These are phyloP conservation scores for Pangasius mekongensis DNA, from an alignment of 2,797 vertebrate species.

Conservation along the genomic window DNA sequence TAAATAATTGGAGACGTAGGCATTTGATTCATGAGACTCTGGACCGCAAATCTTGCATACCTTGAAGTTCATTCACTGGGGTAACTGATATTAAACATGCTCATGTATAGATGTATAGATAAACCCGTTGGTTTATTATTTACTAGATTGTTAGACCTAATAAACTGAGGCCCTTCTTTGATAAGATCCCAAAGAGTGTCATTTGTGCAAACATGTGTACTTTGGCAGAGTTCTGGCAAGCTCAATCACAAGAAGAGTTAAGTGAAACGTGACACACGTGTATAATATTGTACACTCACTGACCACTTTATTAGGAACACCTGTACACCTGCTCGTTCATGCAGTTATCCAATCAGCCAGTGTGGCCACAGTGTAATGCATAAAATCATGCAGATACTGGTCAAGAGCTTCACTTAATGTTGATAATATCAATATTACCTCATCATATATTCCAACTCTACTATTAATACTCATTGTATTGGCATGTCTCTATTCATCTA, in stretches of 20 bases:
- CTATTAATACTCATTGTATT: not conserved
- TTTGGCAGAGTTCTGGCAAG: not conserved
- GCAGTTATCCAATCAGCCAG: not conserved
- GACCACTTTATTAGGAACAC: not conserved
- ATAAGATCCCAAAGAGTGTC: not conserved
- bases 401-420: not conserved
- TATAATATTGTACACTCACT: not conserved
- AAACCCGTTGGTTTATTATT: not conserved
- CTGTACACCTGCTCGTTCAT: not conserved
- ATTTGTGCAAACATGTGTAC: not conserved
- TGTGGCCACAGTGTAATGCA: not conserved
- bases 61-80: not conserved
- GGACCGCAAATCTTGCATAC: not conserved
- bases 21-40: not conserved
- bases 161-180: not conserved
- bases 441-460: not conserved
- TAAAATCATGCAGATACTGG: not conserved
- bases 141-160: not conserved
- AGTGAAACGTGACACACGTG: not conserved
- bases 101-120: not conserved
- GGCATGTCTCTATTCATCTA: not conserved
- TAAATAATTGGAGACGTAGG: not conserved
- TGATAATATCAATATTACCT: not conserved
- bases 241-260: not conserved
- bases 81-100: not conserved